Evolutionary conservation across 2,888 invertebrate species (phyloP).

Genomic region (Melanostoma scalare): DNA sequence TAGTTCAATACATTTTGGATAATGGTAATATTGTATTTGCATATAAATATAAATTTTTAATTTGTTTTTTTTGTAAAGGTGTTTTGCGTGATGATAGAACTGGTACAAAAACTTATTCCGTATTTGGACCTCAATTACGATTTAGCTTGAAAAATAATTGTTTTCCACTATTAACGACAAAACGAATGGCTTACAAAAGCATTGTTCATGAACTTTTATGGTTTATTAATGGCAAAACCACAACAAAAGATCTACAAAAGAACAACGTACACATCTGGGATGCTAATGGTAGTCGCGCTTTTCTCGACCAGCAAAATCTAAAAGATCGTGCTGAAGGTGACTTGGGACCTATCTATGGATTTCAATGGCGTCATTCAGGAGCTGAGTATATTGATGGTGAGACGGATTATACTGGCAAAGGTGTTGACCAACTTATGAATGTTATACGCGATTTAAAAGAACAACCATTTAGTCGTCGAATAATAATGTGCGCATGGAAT

Average conservation of each 20-base stretch:
- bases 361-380: conserved; percentile 99
- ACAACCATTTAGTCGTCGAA: conserved; percentile 96
- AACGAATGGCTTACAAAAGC: conserved; percentile 95
- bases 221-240: conserved; percentile 96
- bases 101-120: no score
- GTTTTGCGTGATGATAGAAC: no score
- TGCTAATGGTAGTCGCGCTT: conserved; percentile 94
- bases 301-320: conserved; percentile 93
- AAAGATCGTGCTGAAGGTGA: conserved; percentile 94
- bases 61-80: no score
- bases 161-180: conserved; percentile 96
- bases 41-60: no score
- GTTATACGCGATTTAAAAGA: conserved; percentile 92
- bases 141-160: no score
- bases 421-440: conserved; percentile 93
- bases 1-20: no score
- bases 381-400: conserved; percentile 92
- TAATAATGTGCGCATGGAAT: no score
- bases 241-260: conserved; percentile 90
- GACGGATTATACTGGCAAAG: conserved; percentile 91
- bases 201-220: conserved; percentile 96
- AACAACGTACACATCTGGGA: conserved; percentile 97
- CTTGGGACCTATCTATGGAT: conserved; percentile 98
- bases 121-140: no score
- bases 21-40: no score